Conservation (phyloP, 2,797 vertebrate genomes). For the Sebastes vulpes region DNA sequence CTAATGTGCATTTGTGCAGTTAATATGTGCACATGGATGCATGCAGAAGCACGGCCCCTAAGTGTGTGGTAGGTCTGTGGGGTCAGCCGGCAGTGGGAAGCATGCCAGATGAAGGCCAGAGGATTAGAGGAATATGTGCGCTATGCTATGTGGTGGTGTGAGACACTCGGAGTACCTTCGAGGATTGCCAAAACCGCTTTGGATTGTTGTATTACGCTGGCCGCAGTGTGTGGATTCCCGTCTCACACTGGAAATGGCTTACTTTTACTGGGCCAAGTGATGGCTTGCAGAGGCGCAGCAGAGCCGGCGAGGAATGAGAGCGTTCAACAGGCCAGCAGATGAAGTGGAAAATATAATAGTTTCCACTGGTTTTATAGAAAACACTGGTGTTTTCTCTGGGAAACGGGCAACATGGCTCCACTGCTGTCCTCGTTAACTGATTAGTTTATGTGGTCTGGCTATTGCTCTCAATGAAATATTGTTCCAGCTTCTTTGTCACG, state of each 20-base stretch:
- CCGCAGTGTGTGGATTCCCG: slow-evolving; percentile 56
- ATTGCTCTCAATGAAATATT: slow-evolving; percentile 1
- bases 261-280: slow-evolving; percentile 63
- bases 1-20: neutral
- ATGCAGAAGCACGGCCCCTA: neutral
- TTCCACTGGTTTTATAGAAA: slow-evolving; percentile 42
- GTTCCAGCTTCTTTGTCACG: neutral
- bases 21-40: neutral
- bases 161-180: slow-evolving; percentile 59
- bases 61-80: slow-evolving; percentile 58
- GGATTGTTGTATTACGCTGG: slow-evolving; percentile 63
- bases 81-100: slow-evolving; percentile 48
- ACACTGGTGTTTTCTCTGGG: slow-evolving; percentile 29
- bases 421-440: neutral
- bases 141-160: slow-evolving; percentile 62
- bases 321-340: slow-evolving; percentile 35
- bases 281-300: slow-evolving; percentile 48
- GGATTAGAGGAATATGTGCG: slow-evolving; percentile 63
- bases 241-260: slow-evolving; percentile 57
- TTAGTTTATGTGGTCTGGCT: slow-evolving; percentile 20
- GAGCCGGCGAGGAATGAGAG: slow-evolving; percentile 43
- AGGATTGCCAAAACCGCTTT: slow-evolving; percentile 65
- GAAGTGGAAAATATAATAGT: slow-evolving; percentile 54
- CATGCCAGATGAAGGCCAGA: slow-evolving; percentile 45
- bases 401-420: neutral